These are phyloP conservation scores for Calycopis cecrops DNA, from an alignment of 1,140 invertebrate genomes.

Conservation along the genomic window DNA sequence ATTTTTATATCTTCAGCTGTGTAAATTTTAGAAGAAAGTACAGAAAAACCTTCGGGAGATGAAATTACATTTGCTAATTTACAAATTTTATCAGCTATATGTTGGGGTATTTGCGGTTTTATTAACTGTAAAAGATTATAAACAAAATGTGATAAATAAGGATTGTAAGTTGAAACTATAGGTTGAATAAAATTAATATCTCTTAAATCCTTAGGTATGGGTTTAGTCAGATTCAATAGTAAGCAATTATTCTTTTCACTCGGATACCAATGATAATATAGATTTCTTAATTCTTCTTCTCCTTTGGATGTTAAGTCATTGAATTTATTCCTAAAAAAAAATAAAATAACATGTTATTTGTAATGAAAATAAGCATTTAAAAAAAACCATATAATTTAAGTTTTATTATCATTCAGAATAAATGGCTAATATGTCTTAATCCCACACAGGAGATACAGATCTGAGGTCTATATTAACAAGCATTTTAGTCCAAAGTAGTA, in stretches of 20 bases:
- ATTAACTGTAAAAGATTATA: conserved; percentile 48
- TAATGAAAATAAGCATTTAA: background rate
- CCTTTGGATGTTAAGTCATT: conserved; percentile 29
- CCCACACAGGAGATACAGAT: too few relatives aligned
- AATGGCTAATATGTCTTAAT: too few relatives aligned
- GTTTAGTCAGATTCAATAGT: conserved; percentile 50
- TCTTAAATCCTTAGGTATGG: conserved; percentile 43
- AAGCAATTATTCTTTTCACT: conserved; percentile 45
- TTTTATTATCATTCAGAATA: too few relatives aligned
- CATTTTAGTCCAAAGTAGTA: too few relatives aligned
- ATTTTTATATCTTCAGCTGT: conserved; percentile 50
- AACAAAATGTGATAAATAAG: conserved; percentile 52
- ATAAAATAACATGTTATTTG: conserved; percentile 4
- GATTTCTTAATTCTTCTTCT: conserved; percentile 40
- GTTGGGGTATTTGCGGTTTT: conserved; percentile 41
- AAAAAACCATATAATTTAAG: too few relatives aligned
- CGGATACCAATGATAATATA: conserved; percentile 61
- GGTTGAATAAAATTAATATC: conserved; percentile 53
- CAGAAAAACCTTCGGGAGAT: conserved; percentile 36
- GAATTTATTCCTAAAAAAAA: conserved; percentile 36
- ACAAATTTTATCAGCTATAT: conserved; percentile 43
- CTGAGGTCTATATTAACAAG: too few relatives aligned
- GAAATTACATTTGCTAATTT: conserved; percentile 55
- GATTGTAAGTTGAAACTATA: conserved; percentile 53
- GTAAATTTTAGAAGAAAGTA: conserved; percentile 39